These are phyloP conservation scores for Pachycephus smyrnensis DNA, from an alignment of 2,888 invertebrate species.

Conservation along the genomic window DNA sequence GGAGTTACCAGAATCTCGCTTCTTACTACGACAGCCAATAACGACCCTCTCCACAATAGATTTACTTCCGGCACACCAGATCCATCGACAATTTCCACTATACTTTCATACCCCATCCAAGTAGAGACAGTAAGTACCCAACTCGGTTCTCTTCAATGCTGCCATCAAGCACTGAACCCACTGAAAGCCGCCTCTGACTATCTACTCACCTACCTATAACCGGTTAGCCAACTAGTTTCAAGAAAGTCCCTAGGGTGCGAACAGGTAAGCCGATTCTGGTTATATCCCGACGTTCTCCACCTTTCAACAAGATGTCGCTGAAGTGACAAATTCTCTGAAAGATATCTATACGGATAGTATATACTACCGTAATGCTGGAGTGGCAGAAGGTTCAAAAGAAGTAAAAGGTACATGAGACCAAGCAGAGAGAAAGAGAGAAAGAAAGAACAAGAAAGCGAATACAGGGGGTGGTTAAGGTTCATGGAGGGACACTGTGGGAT, in stretches of 20 bases:
- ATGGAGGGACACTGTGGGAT: slow-evolving; percentile 28
- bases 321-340: neutral
- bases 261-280: neutral
- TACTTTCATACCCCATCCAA: neutral
- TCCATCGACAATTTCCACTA: neutral
- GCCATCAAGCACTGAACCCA: neutral
- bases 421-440: neutral
- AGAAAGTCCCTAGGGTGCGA: neutral
- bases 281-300: neutral
- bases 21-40: neutral
- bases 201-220: neutral
- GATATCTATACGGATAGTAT: neutral
- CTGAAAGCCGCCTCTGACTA: neutral
- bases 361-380: neutral
- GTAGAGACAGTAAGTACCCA: neutral
- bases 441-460: neutral
- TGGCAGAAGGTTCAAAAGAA: neutral
- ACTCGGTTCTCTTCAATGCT: neutral
- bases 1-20: neutral
- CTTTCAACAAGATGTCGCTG: neutral
- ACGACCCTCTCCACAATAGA: neutral
- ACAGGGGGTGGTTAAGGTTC: neutral
- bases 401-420: neutral
- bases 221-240: neutral
- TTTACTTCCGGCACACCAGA: neutral